A percentile compares a stretch with the other conserved stretches of the same genome.
phyloP scores from a whole-genome alignment of 1,140 invertebrate genomes.

The Homalodisca vitripennis region DNA sequence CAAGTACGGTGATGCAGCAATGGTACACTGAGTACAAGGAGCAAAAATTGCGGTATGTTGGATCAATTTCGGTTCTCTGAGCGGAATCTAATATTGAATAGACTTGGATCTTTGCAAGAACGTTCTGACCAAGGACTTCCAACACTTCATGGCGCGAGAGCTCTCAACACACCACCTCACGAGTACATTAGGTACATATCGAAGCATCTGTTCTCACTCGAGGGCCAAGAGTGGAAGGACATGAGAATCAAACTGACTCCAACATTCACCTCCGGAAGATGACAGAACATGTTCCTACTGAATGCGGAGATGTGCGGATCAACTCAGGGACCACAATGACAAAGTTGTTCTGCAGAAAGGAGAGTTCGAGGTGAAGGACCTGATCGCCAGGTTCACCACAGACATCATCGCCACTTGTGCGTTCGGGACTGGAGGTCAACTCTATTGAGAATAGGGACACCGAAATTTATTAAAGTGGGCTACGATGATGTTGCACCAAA shows the following conservation, averaged over 20 bases:
- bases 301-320: slow-evolving; percentile 48
- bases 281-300: slow-evolving; percentile 58
- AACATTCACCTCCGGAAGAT: slow-evolving; percentile 60
- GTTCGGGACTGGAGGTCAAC: slow-evolving; percentile 47
- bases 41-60: slow-evolving; percentile 1
- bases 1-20: not conserved
- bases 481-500: slow-evolving; percentile 5
- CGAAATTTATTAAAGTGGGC: slow-evolving; percentile 42
- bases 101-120: slow-evolving; percentile 50
- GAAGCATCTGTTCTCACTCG: slow-evolving; percentile 52
- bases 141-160: slow-evolving; percentile 53
- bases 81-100: slow-evolving; percentile 13
- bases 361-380: slow-evolving; percentile 26
- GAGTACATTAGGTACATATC: slow-evolving; percentile 55
- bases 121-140: slow-evolving; percentile 56
- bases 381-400: slow-evolving; percentile 31
- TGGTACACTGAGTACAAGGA: slow-evolving; percentile 1
- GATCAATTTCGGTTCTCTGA: not conserved
- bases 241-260: slow-evolving; percentile 58
- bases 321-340: slow-evolving; percentile 23
- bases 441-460: slow-evolving; percentile 46
- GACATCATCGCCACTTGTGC: slow-evolving; percentile 54
- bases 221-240: slow-evolving; percentile 57
- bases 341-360: not conserved
- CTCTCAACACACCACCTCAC: slow-evolving; percentile 49